These are phyloP conservation scores for Aldabrachelys gigantea DNA, from an alignment of 2,113 vertebrate species.

Conservation along the genomic window DNA sequence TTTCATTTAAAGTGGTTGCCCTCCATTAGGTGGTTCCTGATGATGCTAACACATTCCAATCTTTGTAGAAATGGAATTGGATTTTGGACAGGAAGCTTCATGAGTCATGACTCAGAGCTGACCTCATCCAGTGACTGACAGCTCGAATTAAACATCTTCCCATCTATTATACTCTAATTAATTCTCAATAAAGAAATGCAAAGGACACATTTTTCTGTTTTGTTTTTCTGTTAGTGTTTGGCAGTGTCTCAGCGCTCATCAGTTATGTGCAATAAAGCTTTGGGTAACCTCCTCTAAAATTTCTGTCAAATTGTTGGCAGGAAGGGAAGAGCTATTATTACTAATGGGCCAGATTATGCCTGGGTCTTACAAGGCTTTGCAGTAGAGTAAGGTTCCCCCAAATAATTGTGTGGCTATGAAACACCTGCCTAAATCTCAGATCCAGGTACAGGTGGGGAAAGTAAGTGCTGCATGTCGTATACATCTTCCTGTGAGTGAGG, in stretches of 20 bases:
- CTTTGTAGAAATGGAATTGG: neutral
- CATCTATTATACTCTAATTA: neutral
- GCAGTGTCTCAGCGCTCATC: neutral
- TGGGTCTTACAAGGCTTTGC: neutral
- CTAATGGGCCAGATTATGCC: neutral
- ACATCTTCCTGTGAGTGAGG: neutral
- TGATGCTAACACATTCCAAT: accelerated
- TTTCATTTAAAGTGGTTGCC: neutral
- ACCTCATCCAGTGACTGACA: neutral
- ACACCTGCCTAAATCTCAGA: neutral
- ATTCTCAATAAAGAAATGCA: neutral
- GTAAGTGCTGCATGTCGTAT: neutral
- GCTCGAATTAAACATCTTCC: accelerated
- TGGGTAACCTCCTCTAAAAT: neutral
- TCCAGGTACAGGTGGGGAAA: neutral
- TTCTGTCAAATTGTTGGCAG: neutral
- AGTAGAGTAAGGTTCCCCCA: neutral
- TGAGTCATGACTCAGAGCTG: neutral
- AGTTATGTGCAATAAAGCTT: neutral
- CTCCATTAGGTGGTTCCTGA: neutral
- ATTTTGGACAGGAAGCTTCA: neutral
- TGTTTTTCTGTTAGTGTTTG: neutral
- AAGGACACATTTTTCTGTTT: neutral
- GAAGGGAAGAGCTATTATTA: neutral
- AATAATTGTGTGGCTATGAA: neutral